Evolutionary conservation across 2,113 vertebrate genomes (phyloP), one percentile per base, ranked within the genome.

Genomic region (Syngnathus floridae): DNA sequence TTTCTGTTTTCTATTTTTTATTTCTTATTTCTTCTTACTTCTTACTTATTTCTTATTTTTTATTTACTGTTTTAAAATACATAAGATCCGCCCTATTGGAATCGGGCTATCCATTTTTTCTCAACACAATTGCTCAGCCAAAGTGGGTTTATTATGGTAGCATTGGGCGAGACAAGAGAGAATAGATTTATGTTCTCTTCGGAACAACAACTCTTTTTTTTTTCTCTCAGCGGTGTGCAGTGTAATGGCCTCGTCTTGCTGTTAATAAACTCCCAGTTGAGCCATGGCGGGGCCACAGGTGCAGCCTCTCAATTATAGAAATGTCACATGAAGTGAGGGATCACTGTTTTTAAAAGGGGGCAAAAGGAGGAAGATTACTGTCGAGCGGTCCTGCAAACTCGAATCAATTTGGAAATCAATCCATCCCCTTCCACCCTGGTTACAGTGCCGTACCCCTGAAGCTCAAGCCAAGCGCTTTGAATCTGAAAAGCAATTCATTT

Each of bases 211-310:
- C 43, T 14, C 31, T 71, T 16, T n/a, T 31, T 31, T 31, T 31
- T 31, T 2, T 31, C 13, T 19, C 52, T 8, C 36, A 41, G 19
- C 49, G 35, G 52, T 31, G 51, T 58, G 62, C 31, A 9, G 26
- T 13, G 63, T 56, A 38, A 41, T 7, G 19, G 49, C n/a, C 31
- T 62, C 54, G 43, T 46, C 37, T 48, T 14, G 9, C 56, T 49
- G 22, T 66, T 77, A 78, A 78, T 74, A 73, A 73, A 66, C 55
- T 72, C 65, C 74, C 67, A 9, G 1, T 16, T 22, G 74, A 63
- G 66, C 36, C 69, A 22, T 56, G 37, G 13, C 26, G 49, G 54
- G 66, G 22, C 62, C 7, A n/a, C 54, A 21, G 49, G 64, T 72
- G 37, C 16, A 5, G 62, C 66, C 48, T 36, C 65, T 48, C 48